Base-by-base conservation (phyloP, 2,888 invertebrate genomes). In the Antheraea assamensis region DNA sequence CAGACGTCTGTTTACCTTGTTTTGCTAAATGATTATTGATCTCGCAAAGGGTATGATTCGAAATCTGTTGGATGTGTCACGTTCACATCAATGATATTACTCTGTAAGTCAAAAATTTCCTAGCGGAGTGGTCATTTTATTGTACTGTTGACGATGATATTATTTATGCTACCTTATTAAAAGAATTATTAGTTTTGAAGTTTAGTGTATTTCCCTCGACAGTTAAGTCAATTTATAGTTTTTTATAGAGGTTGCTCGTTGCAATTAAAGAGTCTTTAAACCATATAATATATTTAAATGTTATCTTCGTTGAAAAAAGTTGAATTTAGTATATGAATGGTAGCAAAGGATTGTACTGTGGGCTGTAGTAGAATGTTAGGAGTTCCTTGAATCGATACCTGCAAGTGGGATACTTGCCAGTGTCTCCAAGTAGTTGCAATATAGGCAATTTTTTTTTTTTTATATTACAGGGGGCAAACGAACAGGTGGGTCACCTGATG, bases 1-100 rank as follows among this genome's bases (percentile, higher is more conserved):
- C 61, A 64, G 61, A 64, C 24, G 24, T 58, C 58, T 58, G 58
- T 24, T 58, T 58, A 58, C 58, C 24, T 58, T 64, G 30, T 64
- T 17, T 30, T 64, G 61, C 30, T 30, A 17, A 64, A 64, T 64
- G 30, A 30, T 64, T 21, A 15, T 64, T 30, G 61, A 10, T 64
- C 5, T 64, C 17, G 27, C 27, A 27, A 64, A 64, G 10, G 27
- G 27, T 30, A 17, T 24, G n/a, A 15, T 61, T 61, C 13, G 61
- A 27, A 27, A 15, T 30, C 61, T 64, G 30, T 64, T 17, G 17
- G 30, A 17, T 64, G 27, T 27, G 61, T 30, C 30, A 64, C 15
- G 10, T 64, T 30, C 1, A 27, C 27, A 61, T 24, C 13, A 24
- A 61, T 24, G 7, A 24, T 24, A 61, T 64, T 21, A 64, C n/a